These are phyloP conservation scores for Plebejus melissa DNA, from an alignment of 2,888 invertebrate species.

Conservation along the genomic window DNA sequence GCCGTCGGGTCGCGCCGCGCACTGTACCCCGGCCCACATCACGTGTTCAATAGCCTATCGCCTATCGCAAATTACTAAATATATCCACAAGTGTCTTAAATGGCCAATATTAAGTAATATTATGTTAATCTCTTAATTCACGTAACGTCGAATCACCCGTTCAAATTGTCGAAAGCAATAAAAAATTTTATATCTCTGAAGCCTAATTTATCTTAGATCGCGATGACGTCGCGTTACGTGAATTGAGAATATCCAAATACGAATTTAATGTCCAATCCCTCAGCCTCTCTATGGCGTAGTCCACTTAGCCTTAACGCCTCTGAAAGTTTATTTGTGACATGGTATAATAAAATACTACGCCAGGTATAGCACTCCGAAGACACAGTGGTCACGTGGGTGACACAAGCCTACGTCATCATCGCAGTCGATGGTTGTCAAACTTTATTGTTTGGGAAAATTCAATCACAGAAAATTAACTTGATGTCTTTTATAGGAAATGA, in stretches of 20 bases:
- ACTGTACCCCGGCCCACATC: conserved; percentile 16
- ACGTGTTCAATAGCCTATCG: conserved; percentile 27
- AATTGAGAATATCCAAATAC: conserved; percentile 25
- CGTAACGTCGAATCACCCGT: conserved; percentile 6
- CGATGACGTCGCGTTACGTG: conserved; percentile 1
- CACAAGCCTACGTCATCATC: too few relatives aligned
- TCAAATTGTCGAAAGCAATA: conserved; percentile 5
- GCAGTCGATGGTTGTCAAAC: too few relatives aligned
- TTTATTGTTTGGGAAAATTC: too few relatives aligned
- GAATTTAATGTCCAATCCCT: conserved; percentile 22
- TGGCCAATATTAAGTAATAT: conserved; percentile 29
- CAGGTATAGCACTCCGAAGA: too few relatives aligned
- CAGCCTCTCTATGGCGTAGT: conserved; percentile 21
- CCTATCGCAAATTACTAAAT: conserved; percentile 24
- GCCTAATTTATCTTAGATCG: background rate
- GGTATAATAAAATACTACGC: background rate
- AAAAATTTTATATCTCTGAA: background rate
- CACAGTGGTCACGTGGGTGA: too few relatives aligned
- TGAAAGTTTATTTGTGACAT: conserved; percentile 5
- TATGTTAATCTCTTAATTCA: background rate
- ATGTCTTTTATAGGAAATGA: too few relatives aligned
- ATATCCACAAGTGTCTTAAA: conserved; percentile 28
- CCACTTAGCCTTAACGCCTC: conserved; percentile 19
- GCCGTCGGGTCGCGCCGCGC: conserved; percentile 28
- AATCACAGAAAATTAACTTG: too few relatives aligned